phyloP scores from a whole-genome alignment of 2,888 invertebrate genomes.

The Scrobipalpa atriplicella region DNA sequence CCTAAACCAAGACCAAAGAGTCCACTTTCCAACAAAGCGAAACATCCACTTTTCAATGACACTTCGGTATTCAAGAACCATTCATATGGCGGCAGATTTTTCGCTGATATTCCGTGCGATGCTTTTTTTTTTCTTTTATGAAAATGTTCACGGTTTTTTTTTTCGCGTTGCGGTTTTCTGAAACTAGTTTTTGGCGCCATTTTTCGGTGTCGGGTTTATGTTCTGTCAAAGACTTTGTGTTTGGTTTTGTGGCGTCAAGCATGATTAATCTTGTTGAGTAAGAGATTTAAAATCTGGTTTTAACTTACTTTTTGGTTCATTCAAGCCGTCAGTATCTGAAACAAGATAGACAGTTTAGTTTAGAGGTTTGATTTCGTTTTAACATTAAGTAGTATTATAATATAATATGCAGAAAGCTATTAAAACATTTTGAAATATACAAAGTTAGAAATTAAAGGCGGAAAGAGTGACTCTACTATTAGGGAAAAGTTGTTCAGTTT shows the following conservation, averaged over 20 bases:
- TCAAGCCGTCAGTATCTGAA: not conserved
- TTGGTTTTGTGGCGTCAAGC: not conserved
- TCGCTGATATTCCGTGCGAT: constrained; percentile 36
- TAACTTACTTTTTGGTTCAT: not conserved
- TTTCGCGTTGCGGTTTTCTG: constrained; percentile 11
- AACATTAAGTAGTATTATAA: no score
- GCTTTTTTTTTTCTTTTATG: constrained; percentile 11
- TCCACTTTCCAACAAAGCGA: constrained; percentile 33
- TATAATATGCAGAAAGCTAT: no score
- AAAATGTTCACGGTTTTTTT: constrained; percentile 9
- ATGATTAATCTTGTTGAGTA: not conserved
- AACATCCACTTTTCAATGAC: constrained; percentile 50
- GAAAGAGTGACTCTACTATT: no score
- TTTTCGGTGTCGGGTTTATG: not conserved
- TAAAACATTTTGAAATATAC: no score
- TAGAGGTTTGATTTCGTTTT: not conserved
- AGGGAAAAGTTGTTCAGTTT: no score
- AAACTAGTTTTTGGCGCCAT: not conserved
- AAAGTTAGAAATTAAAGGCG: no score
- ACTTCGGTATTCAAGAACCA: constrained; percentile 57
- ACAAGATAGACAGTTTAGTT: not conserved
- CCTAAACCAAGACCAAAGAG: constrained; percentile 34
- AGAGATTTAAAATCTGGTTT: not conserved
- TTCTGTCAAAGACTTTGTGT: not conserved
- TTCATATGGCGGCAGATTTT: constrained; percentile 50